Conservation (phyloP, 64 coral and sea anemone genomes). For the Actinia tenebrosa region DNA sequence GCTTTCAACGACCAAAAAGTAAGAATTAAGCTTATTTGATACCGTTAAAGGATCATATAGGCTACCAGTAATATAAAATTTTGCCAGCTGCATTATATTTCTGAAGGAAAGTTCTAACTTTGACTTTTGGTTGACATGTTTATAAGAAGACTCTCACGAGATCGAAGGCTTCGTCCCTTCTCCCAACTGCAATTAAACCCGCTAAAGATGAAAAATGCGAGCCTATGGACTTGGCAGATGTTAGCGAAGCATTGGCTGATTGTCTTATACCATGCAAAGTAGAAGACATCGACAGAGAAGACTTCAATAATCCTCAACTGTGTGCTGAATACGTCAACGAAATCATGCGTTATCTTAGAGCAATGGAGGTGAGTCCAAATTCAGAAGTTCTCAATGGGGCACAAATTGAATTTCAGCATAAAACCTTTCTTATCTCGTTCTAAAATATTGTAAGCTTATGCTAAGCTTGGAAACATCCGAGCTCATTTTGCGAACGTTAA, state of each 20-base stretch:
- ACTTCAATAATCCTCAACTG: slow-evolving; percentile 81
- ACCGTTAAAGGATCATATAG: background rate
- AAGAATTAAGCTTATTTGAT: background rate
- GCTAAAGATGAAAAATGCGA: slow-evolving; percentile 11
- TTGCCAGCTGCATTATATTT: background rate
- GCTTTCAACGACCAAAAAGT: background rate
- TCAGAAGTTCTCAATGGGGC: background rate
- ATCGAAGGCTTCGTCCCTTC: slow-evolving; percentile 25
- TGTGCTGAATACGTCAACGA: slow-evolving; percentile 95
- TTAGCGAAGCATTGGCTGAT: slow-evolving; percentile 67
- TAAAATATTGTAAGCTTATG: too few relatives aligned
- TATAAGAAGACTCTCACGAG: slow-evolving; percentile 25
- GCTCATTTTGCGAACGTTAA: too few relatives aligned
- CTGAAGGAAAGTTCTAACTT: background rate
- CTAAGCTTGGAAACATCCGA: too few relatives aligned
- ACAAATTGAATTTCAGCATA: too few relatives aligned
- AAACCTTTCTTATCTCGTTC: too few relatives aligned
- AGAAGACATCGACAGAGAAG: slow-evolving; percentile 84
- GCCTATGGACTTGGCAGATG: slow-evolving; percentile 67
- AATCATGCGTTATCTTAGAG: slow-evolving; percentile 74
- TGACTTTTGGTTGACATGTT: too few relatives aligned
- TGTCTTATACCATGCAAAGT: slow-evolving; percentile 37
- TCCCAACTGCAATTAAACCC: background rate
- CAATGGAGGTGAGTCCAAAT: slow-evolving; percentile 58
- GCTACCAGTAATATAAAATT: too few relatives aligned